These are phyloP conservation scores for Lasioglossum marginatum DNA, from an alignment of 2,888 invertebrate species.

Conservation along the genomic window DNA sequence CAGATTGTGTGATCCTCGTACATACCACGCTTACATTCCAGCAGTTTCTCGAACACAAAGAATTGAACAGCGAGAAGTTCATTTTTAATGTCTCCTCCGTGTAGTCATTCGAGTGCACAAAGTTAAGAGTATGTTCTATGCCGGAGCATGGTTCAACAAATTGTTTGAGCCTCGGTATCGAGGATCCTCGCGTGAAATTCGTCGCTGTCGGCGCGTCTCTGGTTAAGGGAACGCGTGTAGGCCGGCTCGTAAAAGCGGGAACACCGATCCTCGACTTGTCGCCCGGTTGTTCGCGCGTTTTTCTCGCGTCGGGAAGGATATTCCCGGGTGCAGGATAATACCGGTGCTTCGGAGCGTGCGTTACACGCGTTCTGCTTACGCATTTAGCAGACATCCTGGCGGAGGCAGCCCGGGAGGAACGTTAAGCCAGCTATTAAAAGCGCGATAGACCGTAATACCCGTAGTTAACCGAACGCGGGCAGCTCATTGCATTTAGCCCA, in stretches of 20 bases:
- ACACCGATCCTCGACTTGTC: constrained; percentile 26
- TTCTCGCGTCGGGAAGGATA: constrained; percentile 23
- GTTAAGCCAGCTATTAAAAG: constrained; percentile 74
- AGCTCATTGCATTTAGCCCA: constrained; percentile 63
- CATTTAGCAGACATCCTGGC: constrained; percentile 50
- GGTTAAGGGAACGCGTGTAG: constrained; percentile 26
- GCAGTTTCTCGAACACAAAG: not conserved
- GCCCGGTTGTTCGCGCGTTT: constrained; percentile 39
- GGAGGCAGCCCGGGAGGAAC: constrained; percentile 60
- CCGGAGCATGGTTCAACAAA: not conserved
- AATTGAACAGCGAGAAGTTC: not conserved
- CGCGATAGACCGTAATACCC: constrained; percentile 73
- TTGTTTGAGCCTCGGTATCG: not conserved
- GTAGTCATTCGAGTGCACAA: not conserved
- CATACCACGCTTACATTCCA: not conserved
- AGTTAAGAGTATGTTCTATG: not conserved
- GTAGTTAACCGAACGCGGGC: constrained; percentile 68
- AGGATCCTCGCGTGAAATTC: constrained; percentile 18
- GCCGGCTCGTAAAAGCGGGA: constrained; percentile 22
- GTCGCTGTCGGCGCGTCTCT: constrained; percentile 1
- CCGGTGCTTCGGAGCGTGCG: constrained; percentile 41
- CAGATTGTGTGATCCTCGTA: not conserved
- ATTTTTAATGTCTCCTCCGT: not conserved
- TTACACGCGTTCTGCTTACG: constrained; percentile 55
- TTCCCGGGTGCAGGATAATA: constrained; percentile 16